phyloP scores from a whole-genome alignment of 2,797 vertebrate genomes.

The Silurus aristotelis region DNA sequence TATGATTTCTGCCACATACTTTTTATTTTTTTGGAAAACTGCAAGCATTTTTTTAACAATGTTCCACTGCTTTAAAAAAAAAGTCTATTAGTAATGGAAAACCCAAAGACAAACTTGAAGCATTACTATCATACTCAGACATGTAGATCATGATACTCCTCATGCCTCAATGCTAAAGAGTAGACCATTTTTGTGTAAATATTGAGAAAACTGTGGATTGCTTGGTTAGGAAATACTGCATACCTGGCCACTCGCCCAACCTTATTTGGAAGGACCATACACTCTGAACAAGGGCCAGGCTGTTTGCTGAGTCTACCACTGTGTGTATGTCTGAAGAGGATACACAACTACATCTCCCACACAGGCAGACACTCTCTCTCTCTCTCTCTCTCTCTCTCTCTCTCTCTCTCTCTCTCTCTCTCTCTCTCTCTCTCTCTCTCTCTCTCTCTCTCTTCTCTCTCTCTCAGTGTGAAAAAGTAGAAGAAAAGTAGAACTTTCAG shows the following conservation, averaged over 20 bases:
- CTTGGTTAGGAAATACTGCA: slow-evolving; percentile 36
- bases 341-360: slow-evolving; percentile 20
- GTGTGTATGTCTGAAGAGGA: slow-evolving; percentile 20
- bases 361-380: neutral
- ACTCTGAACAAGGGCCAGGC: slow-evolving; percentile 33
- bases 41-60: neutral
- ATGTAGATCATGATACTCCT: slow-evolving; percentile 13
- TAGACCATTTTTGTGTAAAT: slow-evolving; percentile 29
- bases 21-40: neutral
- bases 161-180: slow-evolving; percentile 21
- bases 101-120: neutral
- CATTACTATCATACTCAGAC: neutral
- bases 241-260: slow-evolving; percentile 39
- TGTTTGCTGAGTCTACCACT: slow-evolving; percentile 26
- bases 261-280: slow-evolving; percentile 40
- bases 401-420: neutral
- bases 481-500: too few relatives aligned
- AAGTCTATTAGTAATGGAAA: neutral
- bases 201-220: slow-evolving; percentile 22
- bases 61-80: neutral
- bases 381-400: neutral
- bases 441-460: neutral
- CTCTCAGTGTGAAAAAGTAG: neutral
- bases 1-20: neutral
- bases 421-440: neutral